phyloP scores from a whole-genome alignment of 2,888 invertebrate genomes.

The Diaperis boleti region DNA sequence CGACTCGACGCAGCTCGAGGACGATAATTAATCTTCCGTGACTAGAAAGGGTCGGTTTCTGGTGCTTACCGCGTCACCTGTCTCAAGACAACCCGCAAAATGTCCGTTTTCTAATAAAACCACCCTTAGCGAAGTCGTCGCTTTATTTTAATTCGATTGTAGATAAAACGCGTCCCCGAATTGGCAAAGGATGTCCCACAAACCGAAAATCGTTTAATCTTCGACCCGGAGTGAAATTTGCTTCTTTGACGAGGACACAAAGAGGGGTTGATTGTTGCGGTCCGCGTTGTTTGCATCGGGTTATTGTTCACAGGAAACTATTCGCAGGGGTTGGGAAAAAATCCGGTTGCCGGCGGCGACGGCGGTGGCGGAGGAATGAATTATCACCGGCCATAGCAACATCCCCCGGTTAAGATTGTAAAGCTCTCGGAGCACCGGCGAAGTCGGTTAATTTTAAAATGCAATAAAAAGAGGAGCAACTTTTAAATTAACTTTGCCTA shows the following conservation, averaged over 20 bases:
- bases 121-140: constrained; percentile 28
- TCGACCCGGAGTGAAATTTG: constrained; percentile 21
- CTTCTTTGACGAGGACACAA: constrained; percentile 30
- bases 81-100: constrained; percentile 45
- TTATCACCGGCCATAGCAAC: constrained; percentile 46
- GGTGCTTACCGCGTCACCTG: constrained; percentile 46
- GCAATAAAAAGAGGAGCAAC: constrained; percentile 49
- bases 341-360: constrained; percentile 44
- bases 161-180: too few relatives aligned
- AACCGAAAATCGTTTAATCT: constrained; percentile 42
- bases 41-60: constrained; percentile 45
- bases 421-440: constrained; percentile 42
- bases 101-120: constrained; percentile 46
- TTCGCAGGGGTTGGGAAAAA: constrained; percentile 26
- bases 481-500: constrained; percentile 50
- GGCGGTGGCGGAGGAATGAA: constrained; percentile 48
- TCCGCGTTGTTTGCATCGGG: constrained; percentile 27
- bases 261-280: constrained; percentile 26
- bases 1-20: constrained; percentile 17
- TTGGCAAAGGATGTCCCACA: constrained; percentile 39
- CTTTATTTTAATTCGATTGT: too few relatives aligned
- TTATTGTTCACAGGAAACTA: constrained; percentile 35
- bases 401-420: constrained; percentile 44
- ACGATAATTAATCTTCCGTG: constrained; percentile 47
- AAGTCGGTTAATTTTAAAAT: constrained; percentile 48